Conservation (phyloP, 2,797 vertebrate species). For the Leptodactylus fallax region DNA sequence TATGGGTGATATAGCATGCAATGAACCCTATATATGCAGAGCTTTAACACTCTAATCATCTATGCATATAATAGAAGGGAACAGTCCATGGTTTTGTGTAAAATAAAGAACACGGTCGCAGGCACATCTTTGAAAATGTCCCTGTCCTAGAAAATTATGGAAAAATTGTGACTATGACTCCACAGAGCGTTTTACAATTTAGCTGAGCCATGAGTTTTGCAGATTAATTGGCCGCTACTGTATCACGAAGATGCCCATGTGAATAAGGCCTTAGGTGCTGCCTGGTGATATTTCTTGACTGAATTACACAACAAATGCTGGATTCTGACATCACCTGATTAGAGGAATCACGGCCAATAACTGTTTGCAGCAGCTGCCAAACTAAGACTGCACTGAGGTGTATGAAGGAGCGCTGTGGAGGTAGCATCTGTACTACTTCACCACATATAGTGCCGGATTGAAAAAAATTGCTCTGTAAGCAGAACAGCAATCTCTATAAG, state of each 20-base stretch:
- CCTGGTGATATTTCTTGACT: neutral
- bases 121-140: neutral
- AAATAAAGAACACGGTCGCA: neutral
- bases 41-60: neutral
- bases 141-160: neutral
- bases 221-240: constrained; percentile 17
- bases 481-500: neutral
- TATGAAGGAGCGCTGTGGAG: neutral
- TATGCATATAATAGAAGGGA: neutral
- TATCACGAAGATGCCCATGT: neutral
- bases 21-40: neutral
- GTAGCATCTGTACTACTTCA: neutral
- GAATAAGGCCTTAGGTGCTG: constrained; percentile 16
- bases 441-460: neutral
- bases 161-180: neutral
- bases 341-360: constrained; percentile 5
- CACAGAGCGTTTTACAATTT: neutral
- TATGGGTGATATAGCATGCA: neutral
- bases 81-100: neutral
- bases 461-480: neutral
- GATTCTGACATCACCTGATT: constrained; percentile 5
- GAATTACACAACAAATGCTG: neutral
- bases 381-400: neutral
- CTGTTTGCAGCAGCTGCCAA: constrained; percentile 9
- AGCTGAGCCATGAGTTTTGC: constrained; percentile 10